phyloP scores from a whole-genome alignment of 2,888 invertebrate genomes.

The Pammene aurita region DNA sequence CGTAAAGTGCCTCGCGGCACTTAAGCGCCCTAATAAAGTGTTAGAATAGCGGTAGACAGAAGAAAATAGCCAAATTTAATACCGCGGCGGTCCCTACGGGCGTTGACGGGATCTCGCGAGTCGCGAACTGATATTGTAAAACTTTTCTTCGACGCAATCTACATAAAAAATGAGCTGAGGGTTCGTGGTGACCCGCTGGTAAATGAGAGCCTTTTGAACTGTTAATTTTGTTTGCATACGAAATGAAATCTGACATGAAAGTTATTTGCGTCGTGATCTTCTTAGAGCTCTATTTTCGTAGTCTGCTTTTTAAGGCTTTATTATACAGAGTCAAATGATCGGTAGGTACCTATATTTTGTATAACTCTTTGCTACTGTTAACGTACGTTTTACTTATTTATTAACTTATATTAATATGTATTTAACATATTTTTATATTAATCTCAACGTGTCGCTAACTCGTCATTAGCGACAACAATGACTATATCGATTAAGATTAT shows the following conservation, averaged over 20 bases:
- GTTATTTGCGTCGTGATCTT: slow-evolving; percentile 69
- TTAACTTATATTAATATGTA: too few species aligned
- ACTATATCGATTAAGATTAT: too few species aligned
- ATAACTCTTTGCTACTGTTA: too few species aligned
- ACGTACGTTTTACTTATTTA: too few species aligned
- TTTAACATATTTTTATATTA: too few species aligned
- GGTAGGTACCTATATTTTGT: background rate
- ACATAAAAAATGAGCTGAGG: slow-evolving; percentile 81
- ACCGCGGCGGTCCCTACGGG: slow-evolving; percentile 63
- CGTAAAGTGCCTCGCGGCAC: slow-evolving; percentile 46
- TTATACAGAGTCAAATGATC: background rate
- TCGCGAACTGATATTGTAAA: slow-evolving; percentile 78
- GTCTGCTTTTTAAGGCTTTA: background rate
- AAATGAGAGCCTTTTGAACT: slow-evolving; percentile 80
- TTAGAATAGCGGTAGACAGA: slow-evolving; percentile 60
- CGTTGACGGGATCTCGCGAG: slow-evolving; percentile 59
- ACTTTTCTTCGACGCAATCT: slow-evolving; percentile 79
- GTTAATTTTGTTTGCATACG: slow-evolving; percentile 80
- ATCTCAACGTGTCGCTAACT: too few species aligned
- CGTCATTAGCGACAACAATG: too few species aligned
- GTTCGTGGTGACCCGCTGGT: slow-evolving; percentile 76
- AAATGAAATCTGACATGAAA: slow-evolving; percentile 78
- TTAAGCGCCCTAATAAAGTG: slow-evolving; percentile 62
- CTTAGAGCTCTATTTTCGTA: slow-evolving; percentile 48
- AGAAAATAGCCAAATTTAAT: slow-evolving; percentile 72